A percentile compares a stretch with the other conserved stretches of the same genome.
phyloP scores from a whole-genome alignment of 2,797 vertebrate genomes.

The Spondyliosoma cantharus region DNA sequence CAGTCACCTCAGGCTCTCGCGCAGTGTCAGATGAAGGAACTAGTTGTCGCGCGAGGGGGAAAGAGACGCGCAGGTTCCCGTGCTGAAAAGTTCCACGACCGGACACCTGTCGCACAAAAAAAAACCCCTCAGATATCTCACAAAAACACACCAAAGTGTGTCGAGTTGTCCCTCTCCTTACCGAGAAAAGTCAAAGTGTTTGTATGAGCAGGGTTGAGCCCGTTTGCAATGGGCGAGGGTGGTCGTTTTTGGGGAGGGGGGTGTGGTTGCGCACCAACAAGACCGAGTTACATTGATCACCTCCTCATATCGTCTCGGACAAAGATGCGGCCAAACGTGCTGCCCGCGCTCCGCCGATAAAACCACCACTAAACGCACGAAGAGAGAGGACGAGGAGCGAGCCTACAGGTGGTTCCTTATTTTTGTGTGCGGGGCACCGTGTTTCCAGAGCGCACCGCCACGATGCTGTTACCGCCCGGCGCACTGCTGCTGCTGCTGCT shows the following conservation, averaged over 20 bases:
- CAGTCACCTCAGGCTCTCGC: constrained; percentile 23
- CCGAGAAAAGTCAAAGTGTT: constrained; percentile 82
- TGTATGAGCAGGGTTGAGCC: constrained; percentile 67
- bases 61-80: constrained; percentile 36
- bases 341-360: constrained; percentile 67
- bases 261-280: constrained; percentile 81
- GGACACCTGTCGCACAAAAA: constrained; percentile 18
- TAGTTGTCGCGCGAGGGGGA: background rate
- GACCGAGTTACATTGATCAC: constrained; percentile 74
- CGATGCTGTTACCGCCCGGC: constrained; percentile 75
- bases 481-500: constrained; percentile 76
- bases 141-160: constrained; percentile 59
- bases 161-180: constrained; percentile 77
- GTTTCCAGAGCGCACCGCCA: constrained; percentile 53
- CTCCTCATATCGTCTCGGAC: constrained; percentile 81
- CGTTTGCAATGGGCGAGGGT: constrained; percentile 79
- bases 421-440: constrained; percentile 6
- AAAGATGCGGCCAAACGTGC: constrained; percentile 83
- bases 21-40: background rate
- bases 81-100: constrained; percentile 28
- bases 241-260: constrained; percentile 80
- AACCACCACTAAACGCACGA: constrained; percentile 20
- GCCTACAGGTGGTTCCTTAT: constrained; percentile 56
- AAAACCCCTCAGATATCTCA: constrained; percentile 37
- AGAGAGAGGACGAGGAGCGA: constrained; percentile 46